These are phyloP conservation scores for Propithecus perrieri DNA, from an alignment of 2,797 vertebrate genomes.

Conservation along the genomic window DNA sequence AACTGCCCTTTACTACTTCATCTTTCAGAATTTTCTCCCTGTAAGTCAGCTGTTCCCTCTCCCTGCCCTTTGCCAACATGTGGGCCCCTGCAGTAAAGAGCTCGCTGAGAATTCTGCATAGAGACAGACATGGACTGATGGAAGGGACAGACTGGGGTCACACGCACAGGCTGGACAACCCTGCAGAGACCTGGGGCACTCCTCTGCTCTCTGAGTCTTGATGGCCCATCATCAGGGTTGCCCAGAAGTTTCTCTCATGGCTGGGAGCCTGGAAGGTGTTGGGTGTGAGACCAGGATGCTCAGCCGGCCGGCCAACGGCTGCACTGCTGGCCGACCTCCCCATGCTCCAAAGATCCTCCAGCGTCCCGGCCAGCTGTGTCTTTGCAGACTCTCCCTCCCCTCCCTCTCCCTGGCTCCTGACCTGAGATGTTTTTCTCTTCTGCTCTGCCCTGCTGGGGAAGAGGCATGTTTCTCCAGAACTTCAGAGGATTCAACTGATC, in stretches of 20 bases:
- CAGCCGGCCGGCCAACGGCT: background rate
- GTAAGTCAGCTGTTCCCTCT: background rate
- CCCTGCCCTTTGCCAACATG: background rate
- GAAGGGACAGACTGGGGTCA: background rate
- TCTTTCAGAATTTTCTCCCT: background rate
- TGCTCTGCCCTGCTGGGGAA: background rate
- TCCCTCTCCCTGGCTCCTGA: background rate
- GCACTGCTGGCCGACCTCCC: background rate
- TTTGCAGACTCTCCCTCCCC: background rate
- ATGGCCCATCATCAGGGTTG: background rate
- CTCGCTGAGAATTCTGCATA: background rate
- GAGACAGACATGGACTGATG: background rate
- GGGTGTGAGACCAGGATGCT: background rate
- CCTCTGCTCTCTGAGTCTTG: background rate
- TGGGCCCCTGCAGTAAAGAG: background rate
- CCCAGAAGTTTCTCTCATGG: background rate
- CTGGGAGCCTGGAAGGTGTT: background rate
- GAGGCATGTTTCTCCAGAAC: background rate
- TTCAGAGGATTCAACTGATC: background rate
- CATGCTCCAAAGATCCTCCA: background rate
- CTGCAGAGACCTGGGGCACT: too few species aligned
- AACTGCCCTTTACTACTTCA: background rate
- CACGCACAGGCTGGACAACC: background rate
- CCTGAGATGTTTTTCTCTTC: background rate
- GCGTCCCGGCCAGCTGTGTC: background rate